phyloP scores from a whole-genome alignment of 2,888 invertebrate species.

The Acrobasis consociella region DNA sequence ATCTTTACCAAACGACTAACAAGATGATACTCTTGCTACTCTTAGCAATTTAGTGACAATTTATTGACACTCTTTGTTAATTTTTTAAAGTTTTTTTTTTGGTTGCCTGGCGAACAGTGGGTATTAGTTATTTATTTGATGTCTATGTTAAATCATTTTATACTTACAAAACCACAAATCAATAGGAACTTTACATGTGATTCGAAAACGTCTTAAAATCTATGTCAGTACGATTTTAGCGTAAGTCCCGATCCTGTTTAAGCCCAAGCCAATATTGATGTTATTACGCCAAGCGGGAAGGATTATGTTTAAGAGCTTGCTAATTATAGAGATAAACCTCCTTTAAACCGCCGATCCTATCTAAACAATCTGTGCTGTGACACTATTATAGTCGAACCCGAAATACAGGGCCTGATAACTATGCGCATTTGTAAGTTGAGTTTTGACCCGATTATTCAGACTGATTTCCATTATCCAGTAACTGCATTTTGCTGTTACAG shows the following conservation, averaged over 20 bases:
- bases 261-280: conserved; percentile 52
- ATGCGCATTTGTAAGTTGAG: conserved; percentile 19
- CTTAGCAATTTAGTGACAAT: no score
- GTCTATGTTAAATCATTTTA: no score
- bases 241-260: conserved; percentile 14
- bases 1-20: no score
- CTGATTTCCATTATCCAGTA: conserved; percentile 11
- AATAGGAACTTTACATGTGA: background rate
- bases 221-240: background rate
- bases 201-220: conserved; percentile 25
- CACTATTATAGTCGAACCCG: conserved; percentile 23
- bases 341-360: conserved; percentile 68
- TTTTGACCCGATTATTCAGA: conserved; percentile 18
- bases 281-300: conserved; percentile 59
- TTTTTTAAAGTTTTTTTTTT: no score
- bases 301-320: conserved; percentile 72
- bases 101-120: no score
- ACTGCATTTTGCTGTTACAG: background rate
- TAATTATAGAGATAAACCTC: conserved; percentile 72
- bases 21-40: no score
- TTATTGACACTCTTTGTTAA: no score
- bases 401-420: conserved; percentile 11
- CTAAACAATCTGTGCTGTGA: conserved; percentile 64
- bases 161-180: no score
- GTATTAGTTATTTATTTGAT: no score